Percentiles rank a stretch among this genome's conserved stretches.
Conservation (phyloP, 2,113 vertebrate species). For the Sinocyclocheilus maitianheensis region DNA sequence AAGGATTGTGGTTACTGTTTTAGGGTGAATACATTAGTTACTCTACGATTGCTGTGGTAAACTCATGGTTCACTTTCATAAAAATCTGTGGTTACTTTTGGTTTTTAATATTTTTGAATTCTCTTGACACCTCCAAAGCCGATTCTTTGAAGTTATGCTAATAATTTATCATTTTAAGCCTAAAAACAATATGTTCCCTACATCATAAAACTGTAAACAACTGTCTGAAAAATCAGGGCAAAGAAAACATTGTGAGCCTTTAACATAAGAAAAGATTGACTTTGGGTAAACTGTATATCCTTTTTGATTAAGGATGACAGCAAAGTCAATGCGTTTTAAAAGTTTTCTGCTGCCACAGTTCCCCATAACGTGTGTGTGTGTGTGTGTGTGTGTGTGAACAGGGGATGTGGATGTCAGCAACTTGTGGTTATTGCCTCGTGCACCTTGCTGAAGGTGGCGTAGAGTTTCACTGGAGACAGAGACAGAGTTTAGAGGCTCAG, state of each 20-base stretch:
- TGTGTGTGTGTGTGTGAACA: neutral
- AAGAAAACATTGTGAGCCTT: neutral
- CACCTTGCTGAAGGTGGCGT: constrained; percentile 45
- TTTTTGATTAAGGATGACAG: neutral
- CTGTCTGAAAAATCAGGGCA: neutral
- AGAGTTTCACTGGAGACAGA: constrained; percentile 53
- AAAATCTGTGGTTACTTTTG: too few species aligned
- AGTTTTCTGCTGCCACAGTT: neutral
- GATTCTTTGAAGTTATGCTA: neutral
- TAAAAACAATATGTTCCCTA: neutral
- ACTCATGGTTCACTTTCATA: neutral
- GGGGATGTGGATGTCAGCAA: constrained; percentile 41
- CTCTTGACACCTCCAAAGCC: neutral
- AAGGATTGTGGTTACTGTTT: neutral
- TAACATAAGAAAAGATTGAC: neutral
- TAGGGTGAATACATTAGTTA: neutral
- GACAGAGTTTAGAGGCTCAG: constrained; percentile 8
- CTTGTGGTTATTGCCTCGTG: constrained; percentile 40
- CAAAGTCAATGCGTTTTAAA: neutral
- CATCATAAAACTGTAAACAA: neutral
- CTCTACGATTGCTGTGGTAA: neutral
- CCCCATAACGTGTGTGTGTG: neutral
- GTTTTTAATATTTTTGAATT: neutral
- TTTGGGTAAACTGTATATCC: neutral
- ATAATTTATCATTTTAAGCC: too few species aligned